phyloP scores from a whole-genome alignment of 2,888 invertebrate species.

The Sclerodermus sp. region DNA sequence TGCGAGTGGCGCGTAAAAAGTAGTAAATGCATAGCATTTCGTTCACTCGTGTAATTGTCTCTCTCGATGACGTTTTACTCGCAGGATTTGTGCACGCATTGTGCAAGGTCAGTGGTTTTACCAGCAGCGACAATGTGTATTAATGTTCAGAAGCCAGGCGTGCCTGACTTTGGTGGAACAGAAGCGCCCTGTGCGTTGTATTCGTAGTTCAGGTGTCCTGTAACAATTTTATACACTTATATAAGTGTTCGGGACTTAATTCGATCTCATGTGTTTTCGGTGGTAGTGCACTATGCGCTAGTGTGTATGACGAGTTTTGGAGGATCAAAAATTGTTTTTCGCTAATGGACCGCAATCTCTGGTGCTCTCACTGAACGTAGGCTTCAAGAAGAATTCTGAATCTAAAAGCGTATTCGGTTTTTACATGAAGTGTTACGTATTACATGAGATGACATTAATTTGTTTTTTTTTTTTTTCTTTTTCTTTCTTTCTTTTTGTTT shows the following conservation, averaged over 20 bases:
- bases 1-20: slow-evolving; percentile 10
- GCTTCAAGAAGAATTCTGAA: no score
- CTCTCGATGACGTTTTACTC: not conserved
- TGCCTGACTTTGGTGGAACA: slow-evolving; percentile 41
- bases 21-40: not conserved
- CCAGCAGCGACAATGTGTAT: slow-evolving; percentile 57
- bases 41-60: no score
- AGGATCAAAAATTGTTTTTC: slow-evolving; percentile 45
- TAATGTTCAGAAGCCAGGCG: slow-evolving; percentile 35
- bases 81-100: slow-evolving; percentile 14
- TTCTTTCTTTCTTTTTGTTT: no score
- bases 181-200: slow-evolving; percentile 34
- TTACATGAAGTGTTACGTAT: no score
- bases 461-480: no score
- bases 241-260: slow-evolving; percentile 40
- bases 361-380: slow-evolving; percentile 24
- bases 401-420: not conserved
- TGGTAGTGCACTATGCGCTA: slow-evolving; percentile 34
- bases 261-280: slow-evolving; percentile 40
- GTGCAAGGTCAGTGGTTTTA: slow-evolving; percentile 25
- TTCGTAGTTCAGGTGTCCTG: slow-evolving; percentile 42
- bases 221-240: slow-evolving; percentile 44
- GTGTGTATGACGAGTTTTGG: slow-evolving; percentile 42
- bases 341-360: slow-evolving; percentile 35
- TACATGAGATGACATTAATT: no score